Evolutionary conservation across 2,797 vertebrate genomes (phyloP).

Genomic region (Hydrolagus colliei): DNA sequence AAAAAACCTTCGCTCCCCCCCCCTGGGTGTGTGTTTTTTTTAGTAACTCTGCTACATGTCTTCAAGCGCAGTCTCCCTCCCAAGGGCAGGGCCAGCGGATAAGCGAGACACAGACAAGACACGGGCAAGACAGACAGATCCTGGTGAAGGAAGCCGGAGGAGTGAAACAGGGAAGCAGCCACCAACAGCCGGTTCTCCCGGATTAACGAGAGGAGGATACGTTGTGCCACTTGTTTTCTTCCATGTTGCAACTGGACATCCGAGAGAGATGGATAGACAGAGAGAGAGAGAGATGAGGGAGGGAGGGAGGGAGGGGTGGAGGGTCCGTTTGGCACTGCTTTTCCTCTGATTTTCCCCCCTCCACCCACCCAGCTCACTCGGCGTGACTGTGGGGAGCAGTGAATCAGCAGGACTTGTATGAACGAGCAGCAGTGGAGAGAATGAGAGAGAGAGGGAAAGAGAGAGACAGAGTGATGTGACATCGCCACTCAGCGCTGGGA

Average conservation of each 20-base stretch:
- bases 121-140: background rate
- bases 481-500: slow-evolving; percentile 25
- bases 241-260: background rate
- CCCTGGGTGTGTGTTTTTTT: no score
- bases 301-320: background rate
- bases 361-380: background rate
- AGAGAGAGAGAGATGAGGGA: no score
- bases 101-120: no score
- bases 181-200: no score
- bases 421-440: background rate
- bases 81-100: background rate
- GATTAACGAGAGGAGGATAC: no score
- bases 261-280: no score
- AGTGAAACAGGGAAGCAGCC: background rate
- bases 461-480: slow-evolving; percentile 17
- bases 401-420: slow-evolving; percentile 22
- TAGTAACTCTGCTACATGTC: slow-evolving; percentile 8
- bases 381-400: slow-evolving; percentile 17
- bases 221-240: background rate
- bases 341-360: background rate
- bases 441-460: background rate
- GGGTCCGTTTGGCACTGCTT: background rate
- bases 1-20: no score
- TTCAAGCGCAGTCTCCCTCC: background rate
- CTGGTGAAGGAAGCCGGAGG: background rate